Evolutionary conservation across 2,888 invertebrate genomes (phyloP).

Genomic region (Andrena flavipes): DNA sequence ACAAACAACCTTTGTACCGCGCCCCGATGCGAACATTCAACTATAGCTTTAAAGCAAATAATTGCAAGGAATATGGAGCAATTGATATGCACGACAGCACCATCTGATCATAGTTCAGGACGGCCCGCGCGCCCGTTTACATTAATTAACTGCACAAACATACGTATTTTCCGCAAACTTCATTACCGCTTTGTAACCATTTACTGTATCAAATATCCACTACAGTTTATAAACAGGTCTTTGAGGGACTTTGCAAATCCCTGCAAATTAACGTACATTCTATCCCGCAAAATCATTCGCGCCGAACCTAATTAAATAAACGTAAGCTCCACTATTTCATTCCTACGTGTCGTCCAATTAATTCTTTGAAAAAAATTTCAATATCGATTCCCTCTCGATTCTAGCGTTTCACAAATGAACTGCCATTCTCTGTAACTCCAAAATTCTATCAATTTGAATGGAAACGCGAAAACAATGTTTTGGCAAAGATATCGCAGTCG

Average conservation of each 20-base stretch:
- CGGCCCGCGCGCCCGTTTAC: background rate
- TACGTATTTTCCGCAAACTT: slow-evolving; percentile 1
- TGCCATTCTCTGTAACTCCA: no score
- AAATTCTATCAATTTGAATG: no score
- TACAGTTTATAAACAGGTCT: background rate
- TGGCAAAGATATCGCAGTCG: no score
- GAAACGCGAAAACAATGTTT: no score
- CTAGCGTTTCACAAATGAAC: no score
- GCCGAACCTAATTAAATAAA: background rate
- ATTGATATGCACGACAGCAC: background rate
- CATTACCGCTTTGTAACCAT: background rate
- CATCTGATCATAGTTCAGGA: background rate
- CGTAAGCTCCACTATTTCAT: background rate
- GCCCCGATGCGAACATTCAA: background rate
- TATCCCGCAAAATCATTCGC: background rate
- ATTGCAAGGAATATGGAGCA: background rate
- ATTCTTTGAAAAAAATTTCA: no score
- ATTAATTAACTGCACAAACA: slow-evolving; percentile 29
- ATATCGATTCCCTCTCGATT: no score
- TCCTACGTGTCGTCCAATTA: no score
- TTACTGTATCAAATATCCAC: background rate
- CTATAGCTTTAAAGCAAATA: background rate
- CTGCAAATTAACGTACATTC: background rate
- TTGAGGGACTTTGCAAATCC: background rate
- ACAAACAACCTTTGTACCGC: background rate